phyloP scores from a whole-genome alignment of 2,888 invertebrate species.

The Adelphocoris suturalis region DNA sequence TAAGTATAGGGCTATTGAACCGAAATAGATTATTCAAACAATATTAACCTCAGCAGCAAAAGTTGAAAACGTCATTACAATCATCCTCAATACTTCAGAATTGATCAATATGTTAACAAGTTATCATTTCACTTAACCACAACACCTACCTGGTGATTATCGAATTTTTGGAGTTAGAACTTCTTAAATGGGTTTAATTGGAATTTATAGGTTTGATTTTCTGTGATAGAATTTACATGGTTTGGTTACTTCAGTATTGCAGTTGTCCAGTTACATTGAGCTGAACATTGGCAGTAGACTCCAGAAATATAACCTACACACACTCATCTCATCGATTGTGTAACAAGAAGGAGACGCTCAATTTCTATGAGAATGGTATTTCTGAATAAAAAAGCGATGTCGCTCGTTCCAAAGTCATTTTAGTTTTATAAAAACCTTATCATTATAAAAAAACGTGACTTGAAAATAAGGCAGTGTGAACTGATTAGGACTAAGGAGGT shows the following conservation, averaged over 20 bases:
- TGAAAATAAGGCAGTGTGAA: not conserved
- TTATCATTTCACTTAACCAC: too few relatives aligned
- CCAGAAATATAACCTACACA: not conserved
- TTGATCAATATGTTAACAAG: too few relatives aligned
- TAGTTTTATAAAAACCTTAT: not conserved
- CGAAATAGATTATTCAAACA: too few relatives aligned
- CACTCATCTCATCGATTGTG: not conserved
- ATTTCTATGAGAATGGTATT: not conserved
- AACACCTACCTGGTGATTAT: too few relatives aligned
- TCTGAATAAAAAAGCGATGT: not conserved
- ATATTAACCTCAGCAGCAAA: too few relatives aligned
- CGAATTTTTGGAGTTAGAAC: too few relatives aligned
- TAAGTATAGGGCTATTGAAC: too few relatives aligned
- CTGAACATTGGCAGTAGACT: not conserved
- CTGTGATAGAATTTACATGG: not conserved
- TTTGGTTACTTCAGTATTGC: constrained; percentile 21
- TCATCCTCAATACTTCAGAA: too few relatives aligned
- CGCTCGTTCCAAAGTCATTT: not conserved
- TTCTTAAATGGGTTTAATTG: too few relatives aligned
- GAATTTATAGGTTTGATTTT: too few relatives aligned
- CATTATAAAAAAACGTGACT: not conserved
- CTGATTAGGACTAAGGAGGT: too few relatives aligned
- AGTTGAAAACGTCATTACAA: too few relatives aligned
- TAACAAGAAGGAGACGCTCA: not conserved
- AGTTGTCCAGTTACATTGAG: constrained; percentile 3